A percentile compares a stretch with the other conserved stretches of the same genome.
Evolutionary conservation across 2,113 vertebrate species (phyloP).

Genomic region (Atractosteus spatula): DNA sequence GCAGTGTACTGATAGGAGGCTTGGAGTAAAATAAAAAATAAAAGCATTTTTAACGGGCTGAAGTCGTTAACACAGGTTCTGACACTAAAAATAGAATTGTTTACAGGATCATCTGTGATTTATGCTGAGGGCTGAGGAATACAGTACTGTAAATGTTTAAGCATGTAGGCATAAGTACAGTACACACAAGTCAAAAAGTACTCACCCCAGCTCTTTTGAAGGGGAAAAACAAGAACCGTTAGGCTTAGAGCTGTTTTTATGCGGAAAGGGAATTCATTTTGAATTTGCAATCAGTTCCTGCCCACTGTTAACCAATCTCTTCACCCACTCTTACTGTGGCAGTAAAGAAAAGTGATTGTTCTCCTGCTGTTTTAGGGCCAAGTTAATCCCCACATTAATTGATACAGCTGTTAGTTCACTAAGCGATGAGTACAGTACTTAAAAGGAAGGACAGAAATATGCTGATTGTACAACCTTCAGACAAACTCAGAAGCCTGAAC

Average conservation of each 20-base stretch:
- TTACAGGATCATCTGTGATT: background rate
- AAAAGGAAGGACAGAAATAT: constrained; percentile 50
- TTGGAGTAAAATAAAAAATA: background rate
- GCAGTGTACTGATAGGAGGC: background rate
- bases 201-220: background rate
- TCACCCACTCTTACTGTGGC: background rate
- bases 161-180: background rate
- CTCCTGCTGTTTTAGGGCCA: constrained; percentile 34
- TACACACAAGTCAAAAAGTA: background rate
- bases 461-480: too few species aligned
- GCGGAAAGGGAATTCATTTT: constrained; percentile 14
- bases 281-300: constrained; percentile 9
- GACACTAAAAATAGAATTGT: background rate
- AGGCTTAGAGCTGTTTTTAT: background rate
- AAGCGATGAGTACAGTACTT: constrained; percentile 53
- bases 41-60: background rate
- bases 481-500: too few species aligned
- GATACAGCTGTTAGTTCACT: constrained; percentile 62
- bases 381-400: constrained; percentile 44
- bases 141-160: background rate
- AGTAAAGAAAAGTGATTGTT: constrained; percentile 4
- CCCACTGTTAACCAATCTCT: constrained; percentile 6
- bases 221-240: background rate
- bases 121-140: too few species aligned
- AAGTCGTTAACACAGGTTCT: background rate